phyloP scores from a whole-genome alignment of 2,797 vertebrate species.

The Manis crassicaudata region DNA sequence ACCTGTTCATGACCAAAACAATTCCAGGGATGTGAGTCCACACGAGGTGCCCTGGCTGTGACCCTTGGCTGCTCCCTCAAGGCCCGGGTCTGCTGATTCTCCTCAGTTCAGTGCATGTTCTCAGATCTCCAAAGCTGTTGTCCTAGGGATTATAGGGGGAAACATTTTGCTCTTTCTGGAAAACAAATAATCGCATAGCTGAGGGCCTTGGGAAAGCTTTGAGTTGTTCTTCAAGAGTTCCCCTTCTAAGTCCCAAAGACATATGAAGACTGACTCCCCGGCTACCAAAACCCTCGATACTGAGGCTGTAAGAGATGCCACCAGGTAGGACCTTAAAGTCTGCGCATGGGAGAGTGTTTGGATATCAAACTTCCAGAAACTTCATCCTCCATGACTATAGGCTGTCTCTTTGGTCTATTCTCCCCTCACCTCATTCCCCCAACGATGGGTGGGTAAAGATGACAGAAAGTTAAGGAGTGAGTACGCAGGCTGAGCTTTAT shows the following conservation, averaged over 20 bases:
- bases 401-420: neutral
- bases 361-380: neutral
- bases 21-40: neutral
- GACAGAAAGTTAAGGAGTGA: neutral
- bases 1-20: neutral
- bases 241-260: neutral
- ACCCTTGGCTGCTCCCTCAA: neutral
- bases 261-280: neutral
- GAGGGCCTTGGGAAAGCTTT: neutral
- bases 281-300: neutral
- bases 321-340: neutral
- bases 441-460: neutral
- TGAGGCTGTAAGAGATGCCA: neutral
- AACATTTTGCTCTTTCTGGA: slow-evolving; percentile 7
- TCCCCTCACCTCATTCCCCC: neutral
- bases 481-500: neutral
- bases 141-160: neutral
- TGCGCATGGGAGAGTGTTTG: neutral
- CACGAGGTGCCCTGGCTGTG: neutral
- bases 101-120: neutral
- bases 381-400: neutral
- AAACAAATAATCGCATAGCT: slow-evolving; percentile 5
- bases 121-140: slow-evolving; percentile 7
- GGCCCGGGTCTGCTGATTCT: neutral
- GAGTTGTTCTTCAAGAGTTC: neutral